Evolutionary conservation across 2,888 invertebrate genomes (phyloP), one percentile per base, ranked within the genome.

Genomic region (Bursaphelenchus okinawaensis): DNA sequence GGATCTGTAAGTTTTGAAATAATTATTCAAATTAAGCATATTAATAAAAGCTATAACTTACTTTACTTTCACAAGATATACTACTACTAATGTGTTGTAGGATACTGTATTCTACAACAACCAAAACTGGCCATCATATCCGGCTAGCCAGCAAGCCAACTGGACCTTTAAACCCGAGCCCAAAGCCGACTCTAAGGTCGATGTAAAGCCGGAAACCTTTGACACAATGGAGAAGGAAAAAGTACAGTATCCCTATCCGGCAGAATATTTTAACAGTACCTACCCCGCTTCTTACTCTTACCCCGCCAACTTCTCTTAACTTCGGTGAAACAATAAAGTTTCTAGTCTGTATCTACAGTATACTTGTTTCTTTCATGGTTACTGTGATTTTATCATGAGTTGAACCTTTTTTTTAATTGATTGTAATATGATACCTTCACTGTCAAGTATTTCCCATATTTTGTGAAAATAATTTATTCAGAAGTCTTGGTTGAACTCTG

Each of bases 401-500:
- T 4, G 40, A 40, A n/a, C n/a, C n/a, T n/a, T n/a, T n/a, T 40
- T 16, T 16, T 12, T 40, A 40, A 40, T 29, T 16, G n/a, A 4
- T 4, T 12, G n/a, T 40, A 40, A 40, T 16, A 40, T 29, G n/a
- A 40, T 40, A 6, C 40, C 40, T n/a, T n/a, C n/a, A n/a, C n/a
- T n/a, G n/a, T n/a, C n/a, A n/a, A n/a, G n/a, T n/a, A n/a, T n/a
- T n/a, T n/a, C n/a, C n/a, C n/a, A n/a, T n/a, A n/a, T n/a, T n/a
- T n/a, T n/a, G n/a, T n/a, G n/a, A n/a, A n/a, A 40, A 40, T 40
- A 40, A 40, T 20, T 29, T 20, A 20, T 40, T 56, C 57, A 59
- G 9, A 40, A 19, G 19, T 22, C 60, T 19, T 59, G 31, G 60
- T 52, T 29, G 9, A 50, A 51, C 51, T 59, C 22, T 27, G 20